Evolutionary conservation across 1,140 invertebrate species (phyloP).

Genomic region (Cyphomyrmex costatus): DNA sequence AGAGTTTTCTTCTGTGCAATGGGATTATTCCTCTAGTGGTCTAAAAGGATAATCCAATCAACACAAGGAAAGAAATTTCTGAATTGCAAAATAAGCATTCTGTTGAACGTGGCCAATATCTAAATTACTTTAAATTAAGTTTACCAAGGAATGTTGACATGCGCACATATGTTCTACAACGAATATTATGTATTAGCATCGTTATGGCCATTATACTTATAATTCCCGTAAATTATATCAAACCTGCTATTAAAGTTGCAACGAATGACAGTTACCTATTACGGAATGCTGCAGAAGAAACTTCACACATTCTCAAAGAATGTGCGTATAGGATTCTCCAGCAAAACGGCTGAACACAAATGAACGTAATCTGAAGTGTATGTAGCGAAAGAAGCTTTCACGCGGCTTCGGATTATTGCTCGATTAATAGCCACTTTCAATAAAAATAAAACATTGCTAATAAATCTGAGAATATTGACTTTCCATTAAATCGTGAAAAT

Average conservation of each 20-base stretch:
- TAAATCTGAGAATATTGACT: conserved; percentile 36
- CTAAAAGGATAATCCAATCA: no score
- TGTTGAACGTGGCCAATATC: neutral
- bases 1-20: no score
- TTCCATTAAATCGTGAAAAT: conserved; percentile 10
- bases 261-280: conserved; percentile 48
- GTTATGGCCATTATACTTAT: conserved; percentile 41
- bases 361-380: conserved; percentile 64
- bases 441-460: conserved; percentile 14
- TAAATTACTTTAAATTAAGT: neutral
- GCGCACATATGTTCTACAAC: conserved; percentile 34
- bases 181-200: neutral
- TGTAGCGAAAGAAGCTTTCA: conserved; percentile 20
- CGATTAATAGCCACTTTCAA: conserved; percentile 57
- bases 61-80: no score
- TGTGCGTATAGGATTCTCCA: neutral
- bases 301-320: conserved; percentile 33
- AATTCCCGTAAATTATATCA: conserved; percentile 32
- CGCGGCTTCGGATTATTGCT: conserved; percentile 57
- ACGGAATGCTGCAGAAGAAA: conserved; percentile 16
- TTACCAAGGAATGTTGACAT: conserved; percentile 56
- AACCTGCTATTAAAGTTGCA: conserved; percentile 60
- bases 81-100: no score
- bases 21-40: no score
- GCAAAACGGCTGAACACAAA: conserved; percentile 29